These are phyloP conservation scores for Aythya baeri DNA, from an alignment of 2,113 vertebrate genomes.

Conservation along the genomic window DNA sequence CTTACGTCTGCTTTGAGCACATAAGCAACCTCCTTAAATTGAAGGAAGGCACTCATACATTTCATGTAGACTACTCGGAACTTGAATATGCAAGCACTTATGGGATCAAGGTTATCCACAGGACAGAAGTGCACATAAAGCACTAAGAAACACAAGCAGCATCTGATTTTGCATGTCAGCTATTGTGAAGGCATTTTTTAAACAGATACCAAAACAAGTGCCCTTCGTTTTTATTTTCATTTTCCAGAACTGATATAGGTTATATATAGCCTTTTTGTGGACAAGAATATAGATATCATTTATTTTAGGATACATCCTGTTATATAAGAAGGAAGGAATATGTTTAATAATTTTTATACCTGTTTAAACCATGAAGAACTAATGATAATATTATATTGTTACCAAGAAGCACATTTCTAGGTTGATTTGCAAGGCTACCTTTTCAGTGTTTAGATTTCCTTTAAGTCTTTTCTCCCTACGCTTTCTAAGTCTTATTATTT, in stretches of 20 bases:
- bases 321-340: neutral
- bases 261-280: neutral
- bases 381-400: neutral
- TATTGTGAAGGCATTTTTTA: neutral
- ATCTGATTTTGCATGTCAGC: neutral
- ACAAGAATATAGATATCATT: neutral
- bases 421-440: neutral
- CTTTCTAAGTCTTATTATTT: neutral
- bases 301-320: neutral
- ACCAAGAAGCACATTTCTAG: neutral
- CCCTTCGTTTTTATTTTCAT: neutral
- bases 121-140: neutral
- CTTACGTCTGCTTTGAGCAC: neutral
- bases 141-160: neutral
- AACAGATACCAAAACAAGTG: neutral
- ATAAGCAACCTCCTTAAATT: neutral
- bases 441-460: neutral
- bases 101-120: neutral
- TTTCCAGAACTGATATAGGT: neutral
- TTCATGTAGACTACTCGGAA: neutral
- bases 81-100: neutral
- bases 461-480: neutral
- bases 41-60: fast-evolving
- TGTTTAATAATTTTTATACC: neutral
- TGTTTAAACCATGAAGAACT: neutral